These are phyloP conservation scores for Apotomis betuletana DNA, from an alignment of 2,888 invertebrate genomes.

Conservation along the genomic window DNA sequence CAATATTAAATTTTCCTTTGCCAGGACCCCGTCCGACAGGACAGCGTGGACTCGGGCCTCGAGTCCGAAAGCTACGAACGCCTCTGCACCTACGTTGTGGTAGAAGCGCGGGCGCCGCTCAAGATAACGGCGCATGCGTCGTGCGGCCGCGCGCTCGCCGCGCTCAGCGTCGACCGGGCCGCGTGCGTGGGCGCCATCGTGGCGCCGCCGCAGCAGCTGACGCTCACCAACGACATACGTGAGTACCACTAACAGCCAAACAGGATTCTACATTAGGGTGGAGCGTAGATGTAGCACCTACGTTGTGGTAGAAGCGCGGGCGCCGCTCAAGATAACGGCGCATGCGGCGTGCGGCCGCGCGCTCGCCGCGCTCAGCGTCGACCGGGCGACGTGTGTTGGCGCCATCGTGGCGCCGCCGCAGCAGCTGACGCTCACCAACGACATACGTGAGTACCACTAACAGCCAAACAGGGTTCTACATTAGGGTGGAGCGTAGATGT, in stretches of 20 bases:
- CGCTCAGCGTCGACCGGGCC: constrained; percentile 61
- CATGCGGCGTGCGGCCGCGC: constrained; percentile 86
- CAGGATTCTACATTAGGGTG: too few relatives aligned
- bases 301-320: constrained; percentile 86
- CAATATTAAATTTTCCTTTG: too few relatives aligned
- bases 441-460: constrained; percentile 74
- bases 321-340: constrained; percentile 86
- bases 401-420: constrained; percentile 63
- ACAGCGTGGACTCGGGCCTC: constrained; percentile 80
- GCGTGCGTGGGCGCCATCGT: constrained; percentile 72
- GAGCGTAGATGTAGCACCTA: too few relatives aligned
- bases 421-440: constrained; percentile 82
- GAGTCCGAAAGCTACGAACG: constrained; percentile 71
- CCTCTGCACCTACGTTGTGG: constrained; percentile 86
- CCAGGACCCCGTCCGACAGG: constrained; percentile 72
- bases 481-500: too few relatives aligned
- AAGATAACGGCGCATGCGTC: constrained; percentile 87
- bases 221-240: constrained; percentile 86
- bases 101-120: constrained; percentile 87
- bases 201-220: constrained; percentile 58
- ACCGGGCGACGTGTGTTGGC: constrained; percentile 68
- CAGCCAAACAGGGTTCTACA: too few relatives aligned
- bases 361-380: constrained; percentile 68
- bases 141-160: constrained; percentile 83
- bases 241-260: constrained; percentile 6